phyloP scores from a whole-genome alignment of 2,888 invertebrate species.

The Macaria notata region DNA sequence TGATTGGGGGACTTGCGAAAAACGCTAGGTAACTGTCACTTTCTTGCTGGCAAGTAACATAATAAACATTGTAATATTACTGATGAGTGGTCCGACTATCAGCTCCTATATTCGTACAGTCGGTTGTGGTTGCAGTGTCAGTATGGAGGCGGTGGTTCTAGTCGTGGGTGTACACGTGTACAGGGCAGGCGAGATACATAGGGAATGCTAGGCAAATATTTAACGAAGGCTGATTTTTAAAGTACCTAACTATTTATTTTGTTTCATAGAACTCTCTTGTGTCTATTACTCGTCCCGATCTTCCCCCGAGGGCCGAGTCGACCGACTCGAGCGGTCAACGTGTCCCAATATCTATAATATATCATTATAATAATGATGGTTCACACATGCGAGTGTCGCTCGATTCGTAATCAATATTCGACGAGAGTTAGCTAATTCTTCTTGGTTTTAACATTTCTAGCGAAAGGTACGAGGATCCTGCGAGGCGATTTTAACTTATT shows the following conservation, averaged over 20 bases:
- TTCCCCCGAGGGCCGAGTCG: constrained; percentile 2
- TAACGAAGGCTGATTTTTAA: constrained; percentile 72
- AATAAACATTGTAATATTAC: no score
- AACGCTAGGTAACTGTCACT: no score
- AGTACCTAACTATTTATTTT: constrained; percentile 48
- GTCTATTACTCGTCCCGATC: constrained; percentile 19
- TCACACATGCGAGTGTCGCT: no score
- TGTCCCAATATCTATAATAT: neutral
- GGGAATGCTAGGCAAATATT: constrained; percentile 55
- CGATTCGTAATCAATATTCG: constrained; percentile 2
- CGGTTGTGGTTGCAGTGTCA: no score
- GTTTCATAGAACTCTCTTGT: constrained; percentile 33
- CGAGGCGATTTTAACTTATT: neutral
- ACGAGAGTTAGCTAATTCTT: constrained; percentile 6
- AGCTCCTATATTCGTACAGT: no score
- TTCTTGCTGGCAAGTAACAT: no score
- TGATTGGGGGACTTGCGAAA: no score
- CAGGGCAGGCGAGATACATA: constrained; percentile 44
- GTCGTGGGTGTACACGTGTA: constrained; percentile 36
- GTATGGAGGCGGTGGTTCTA: constrained; percentile 17
- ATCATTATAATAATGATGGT: no score
- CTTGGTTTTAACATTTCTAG: neutral
- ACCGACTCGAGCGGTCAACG: neutral
- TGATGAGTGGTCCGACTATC: no score
- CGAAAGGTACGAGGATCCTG: no score